These are phyloP conservation scores for Dunckerocampus dactyliophorus DNA, from an alignment of 2,113 vertebrate species.

Conservation along the genomic window DNA sequence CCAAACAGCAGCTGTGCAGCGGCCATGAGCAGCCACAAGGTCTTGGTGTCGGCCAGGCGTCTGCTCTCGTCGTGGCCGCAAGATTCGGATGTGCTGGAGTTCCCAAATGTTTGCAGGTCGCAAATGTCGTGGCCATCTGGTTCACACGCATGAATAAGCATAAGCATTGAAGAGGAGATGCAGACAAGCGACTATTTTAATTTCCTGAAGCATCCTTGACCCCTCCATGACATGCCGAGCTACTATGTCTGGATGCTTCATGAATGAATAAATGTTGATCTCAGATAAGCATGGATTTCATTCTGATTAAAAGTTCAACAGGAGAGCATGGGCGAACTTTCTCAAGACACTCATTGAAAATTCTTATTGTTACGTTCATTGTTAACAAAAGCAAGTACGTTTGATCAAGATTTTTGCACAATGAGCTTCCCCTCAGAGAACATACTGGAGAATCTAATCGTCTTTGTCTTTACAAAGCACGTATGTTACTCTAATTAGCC, in stretches of 20 bases:
- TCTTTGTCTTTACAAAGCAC: no score
- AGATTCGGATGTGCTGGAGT: constrained; percentile 24
- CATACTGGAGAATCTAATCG: no score
- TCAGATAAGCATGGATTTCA: constrained; percentile 24
- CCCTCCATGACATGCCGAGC: no score
- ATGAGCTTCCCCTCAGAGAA: no score
- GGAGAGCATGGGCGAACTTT: constrained; percentile 11
- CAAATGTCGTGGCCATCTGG: constrained; percentile 67
- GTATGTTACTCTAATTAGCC: no score
- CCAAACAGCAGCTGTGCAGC: constrained; percentile 88
- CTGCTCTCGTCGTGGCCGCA: constrained; percentile 50
- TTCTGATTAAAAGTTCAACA: constrained; percentile 33
- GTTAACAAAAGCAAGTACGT: no score
- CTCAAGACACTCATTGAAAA: not conserved
- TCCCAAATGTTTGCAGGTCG: constrained; percentile 34
- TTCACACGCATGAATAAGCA: not conserved
- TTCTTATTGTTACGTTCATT: no score
- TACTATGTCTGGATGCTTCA: constrained; percentile 9
- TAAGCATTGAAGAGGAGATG: not conserved
- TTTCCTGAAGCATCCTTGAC: constrained; percentile 45
- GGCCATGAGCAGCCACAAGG: constrained; percentile 87
- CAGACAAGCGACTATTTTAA: constrained; percentile 17
- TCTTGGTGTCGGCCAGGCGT: constrained; percentile 70
- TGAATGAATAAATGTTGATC: constrained; percentile 27
- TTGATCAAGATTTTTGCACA: no score